Evolutionary conservation across 2,797 vertebrate species (phyloP).

Genomic region (Macropus fuliginosus): DNA sequence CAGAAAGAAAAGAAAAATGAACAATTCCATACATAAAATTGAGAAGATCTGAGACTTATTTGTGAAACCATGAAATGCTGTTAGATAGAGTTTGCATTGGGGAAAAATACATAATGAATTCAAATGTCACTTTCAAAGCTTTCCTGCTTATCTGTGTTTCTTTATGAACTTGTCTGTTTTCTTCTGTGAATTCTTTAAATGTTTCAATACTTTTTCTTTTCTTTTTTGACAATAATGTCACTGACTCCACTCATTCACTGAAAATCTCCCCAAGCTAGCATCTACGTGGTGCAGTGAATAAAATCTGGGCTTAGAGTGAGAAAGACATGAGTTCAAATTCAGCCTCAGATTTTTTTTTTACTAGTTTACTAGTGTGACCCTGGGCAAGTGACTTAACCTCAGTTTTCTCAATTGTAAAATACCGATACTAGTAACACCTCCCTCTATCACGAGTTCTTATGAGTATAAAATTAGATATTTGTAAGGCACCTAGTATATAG

Average conservation of each 20-base stretch:
- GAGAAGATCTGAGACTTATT: neutral
- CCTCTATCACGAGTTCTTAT: neutral
- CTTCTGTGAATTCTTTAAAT: neutral
- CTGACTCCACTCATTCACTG: neutral
- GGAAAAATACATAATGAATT: neutral
- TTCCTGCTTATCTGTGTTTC: neutral
- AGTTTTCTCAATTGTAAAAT: neutral
- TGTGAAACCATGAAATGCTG: accelerated
- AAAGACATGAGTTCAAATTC: neutral
- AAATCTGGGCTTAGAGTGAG: neutral
- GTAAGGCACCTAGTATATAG: neutral
- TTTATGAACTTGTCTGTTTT: neutral
- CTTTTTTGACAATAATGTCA: neutral
- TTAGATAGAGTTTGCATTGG: accelerated
- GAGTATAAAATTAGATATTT: neutral
- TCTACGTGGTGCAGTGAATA: neutral
- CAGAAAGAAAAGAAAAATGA: accelerated
- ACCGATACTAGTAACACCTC: neutral
- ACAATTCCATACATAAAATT: neutral
- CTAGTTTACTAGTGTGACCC: neutral
- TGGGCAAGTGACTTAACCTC: neutral
- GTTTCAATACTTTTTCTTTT: neutral
- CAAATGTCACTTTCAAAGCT: neutral
- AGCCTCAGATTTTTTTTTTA: neutral
- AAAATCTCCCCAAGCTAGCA: neutral